Evolutionary conservation across 2,113 vertebrate species (phyloP).

Genomic region (Notiomystis cincta): DNA sequence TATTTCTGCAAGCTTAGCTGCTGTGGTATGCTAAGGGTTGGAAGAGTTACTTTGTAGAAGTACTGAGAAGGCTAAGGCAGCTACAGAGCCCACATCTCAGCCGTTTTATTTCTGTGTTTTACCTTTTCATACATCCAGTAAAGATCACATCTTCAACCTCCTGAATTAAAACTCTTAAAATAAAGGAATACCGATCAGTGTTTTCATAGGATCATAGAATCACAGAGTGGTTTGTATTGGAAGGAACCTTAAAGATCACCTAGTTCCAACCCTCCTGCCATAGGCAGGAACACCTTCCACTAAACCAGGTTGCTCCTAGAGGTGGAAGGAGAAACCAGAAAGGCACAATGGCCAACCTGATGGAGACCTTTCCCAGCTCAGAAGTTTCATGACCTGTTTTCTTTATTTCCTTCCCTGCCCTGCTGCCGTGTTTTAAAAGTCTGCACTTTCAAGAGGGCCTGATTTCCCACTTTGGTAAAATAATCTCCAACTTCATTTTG

Average conservation of each 20-base stretch:
- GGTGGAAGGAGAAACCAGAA: not conserved
- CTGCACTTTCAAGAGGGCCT: not conserved
- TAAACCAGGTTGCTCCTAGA: not conserved
- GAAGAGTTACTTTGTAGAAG: not conserved
- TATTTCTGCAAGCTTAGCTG: not conserved
- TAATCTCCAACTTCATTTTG: not conserved
- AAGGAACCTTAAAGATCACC: not conserved
- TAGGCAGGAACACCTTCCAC: not conserved
- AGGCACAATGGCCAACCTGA: not conserved
- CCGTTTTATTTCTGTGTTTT: accelerated
- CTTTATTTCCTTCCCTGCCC: not conserved
- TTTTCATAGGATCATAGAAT: not conserved
- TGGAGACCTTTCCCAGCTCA: not conserved
- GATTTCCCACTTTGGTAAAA: not conserved
- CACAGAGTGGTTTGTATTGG: not conserved
- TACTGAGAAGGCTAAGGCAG: not conserved
- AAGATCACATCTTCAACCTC: not conserved
- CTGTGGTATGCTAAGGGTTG: not conserved
- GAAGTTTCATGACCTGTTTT: not conserved
- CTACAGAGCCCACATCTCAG: not conserved
- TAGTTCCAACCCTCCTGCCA: not conserved
- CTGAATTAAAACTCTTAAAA: not conserved
- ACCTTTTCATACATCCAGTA: not conserved
- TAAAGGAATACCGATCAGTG: not conserved
- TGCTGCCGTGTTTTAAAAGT: not conserved